Evolutionary conservation across 2,888 invertebrate genomes (phyloP).

Genomic region (Dolichomitus sp.): DNA sequence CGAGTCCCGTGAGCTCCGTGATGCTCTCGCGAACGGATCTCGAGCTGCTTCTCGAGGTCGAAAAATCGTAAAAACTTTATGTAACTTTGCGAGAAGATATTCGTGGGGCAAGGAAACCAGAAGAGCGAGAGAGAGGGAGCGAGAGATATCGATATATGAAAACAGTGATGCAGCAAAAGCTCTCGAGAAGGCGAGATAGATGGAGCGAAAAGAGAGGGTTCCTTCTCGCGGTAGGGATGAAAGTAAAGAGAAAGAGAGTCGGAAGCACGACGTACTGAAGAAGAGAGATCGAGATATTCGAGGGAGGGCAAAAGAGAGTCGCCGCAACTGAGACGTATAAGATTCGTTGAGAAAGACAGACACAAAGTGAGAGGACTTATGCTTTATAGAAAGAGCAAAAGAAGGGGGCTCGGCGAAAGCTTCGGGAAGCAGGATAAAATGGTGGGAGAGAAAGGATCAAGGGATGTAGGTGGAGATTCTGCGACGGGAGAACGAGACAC

Average conservation of each 20-base stretch:
- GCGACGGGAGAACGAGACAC: conserved; percentile 17
- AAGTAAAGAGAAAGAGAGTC: conserved; percentile 31
- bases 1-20: conserved; percentile 54
- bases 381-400: conserved; percentile 14
- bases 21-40: conserved; percentile 56
- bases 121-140: conserved; percentile 61
- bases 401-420: conserved; percentile 59
- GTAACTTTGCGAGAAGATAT: conserved; percentile 80
- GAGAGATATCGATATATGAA: conserved; percentile 56
- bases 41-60: conserved; percentile 73
- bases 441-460: conserved; percentile 72
- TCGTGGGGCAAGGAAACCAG: conserved; percentile 64
- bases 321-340: conserved; percentile 18
- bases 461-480: conserved; percentile 51
- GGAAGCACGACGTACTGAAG: not conserved
- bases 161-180: conserved; percentile 64
- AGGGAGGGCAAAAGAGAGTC: conserved; percentile 27
- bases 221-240: conserved; percentile 36
- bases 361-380: conserved; percentile 20
- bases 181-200: conserved; percentile 57
- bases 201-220: conserved; percentile 18
- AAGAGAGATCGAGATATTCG: conserved; percentile 17
- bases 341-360: conserved; percentile 34
- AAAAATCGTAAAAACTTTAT: conserved; percentile 85
- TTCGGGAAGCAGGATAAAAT: conserved; percentile 65